phyloP scores from a whole-genome alignment of 2,888 invertebrate genomes.

The Rhagium mordax region DNA sequence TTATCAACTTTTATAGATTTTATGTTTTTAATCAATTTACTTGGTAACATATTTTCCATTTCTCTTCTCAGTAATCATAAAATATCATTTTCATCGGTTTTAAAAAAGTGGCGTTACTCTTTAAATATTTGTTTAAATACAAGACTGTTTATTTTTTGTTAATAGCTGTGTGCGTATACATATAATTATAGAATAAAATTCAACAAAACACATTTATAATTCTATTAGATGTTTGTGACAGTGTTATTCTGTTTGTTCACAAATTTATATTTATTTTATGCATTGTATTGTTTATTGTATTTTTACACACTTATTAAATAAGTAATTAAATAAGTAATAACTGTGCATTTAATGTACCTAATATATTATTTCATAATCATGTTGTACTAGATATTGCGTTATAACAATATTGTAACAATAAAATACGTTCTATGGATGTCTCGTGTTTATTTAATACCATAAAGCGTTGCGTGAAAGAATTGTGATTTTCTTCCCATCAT shows the following conservation, averaged over 20 bases:
- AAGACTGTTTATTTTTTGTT: neutral
- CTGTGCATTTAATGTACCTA: slow-evolving; percentile 14
- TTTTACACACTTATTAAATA: neutral
- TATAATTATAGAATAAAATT: neutral
- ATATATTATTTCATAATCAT: slow-evolving; percentile 14
- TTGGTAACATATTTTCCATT: neutral
- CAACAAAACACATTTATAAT: slow-evolving; percentile 1
- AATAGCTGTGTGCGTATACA: neutral
- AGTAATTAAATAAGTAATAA: too few species aligned
- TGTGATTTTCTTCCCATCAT: too few species aligned
- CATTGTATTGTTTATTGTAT: slow-evolving; percentile 4
- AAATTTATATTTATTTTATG: neutral
- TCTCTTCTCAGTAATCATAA: neutral
- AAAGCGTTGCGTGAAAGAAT: too few species aligned
- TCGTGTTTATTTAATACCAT: neutral
- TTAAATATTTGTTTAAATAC: neutral
- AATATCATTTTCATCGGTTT: neutral
- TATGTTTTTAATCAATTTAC: neutral
- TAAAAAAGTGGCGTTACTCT: neutral
- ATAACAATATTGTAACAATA: slow-evolving; percentile 3
- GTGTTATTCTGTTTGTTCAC: slow-evolving; percentile 26
- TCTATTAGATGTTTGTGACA: slow-evolving; percentile 23
- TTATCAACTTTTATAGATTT: neutral
- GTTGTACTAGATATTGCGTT: slow-evolving; percentile 10
- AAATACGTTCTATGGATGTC: neutral